Evolutionary conservation across 92 coral and sea anemone genomes (phyloP), one percentile per base, ranked within the genome.

Genomic region (Phymanthus crucifer): DNA sequence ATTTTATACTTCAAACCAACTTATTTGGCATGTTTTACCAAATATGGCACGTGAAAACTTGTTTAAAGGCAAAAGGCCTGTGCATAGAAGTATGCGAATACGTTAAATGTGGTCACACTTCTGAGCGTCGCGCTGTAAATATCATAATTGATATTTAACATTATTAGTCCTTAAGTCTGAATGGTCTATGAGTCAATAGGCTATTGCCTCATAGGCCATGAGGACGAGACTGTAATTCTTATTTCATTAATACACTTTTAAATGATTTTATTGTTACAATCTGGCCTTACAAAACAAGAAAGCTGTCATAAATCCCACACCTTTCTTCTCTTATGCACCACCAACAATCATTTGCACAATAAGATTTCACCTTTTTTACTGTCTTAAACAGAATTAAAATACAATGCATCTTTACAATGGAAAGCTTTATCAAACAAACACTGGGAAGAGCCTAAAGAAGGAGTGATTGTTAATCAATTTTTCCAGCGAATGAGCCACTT

Each of bases 401-500:
- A 77, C 72, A 77, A 17, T 61, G 45, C 47, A 24, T 64, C 68
- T 61, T 34, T 69, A 77, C 81, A 61, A 13, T 56, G 18, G 21
- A 14, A 40, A 54, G 58, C 38, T 21, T n/a, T 19, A 24, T 61
- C 43, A 24, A 35, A 58, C 24, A 61, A n/a, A 77, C 34, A 21
- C 43, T 56, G 46, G 23, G 38, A 64, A 24, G 40, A 71, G 0
- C 75, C 72, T 34, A 77, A 77, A 33, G 46, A 27, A 65, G 5
- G 54, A 64, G n/a, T n/a, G 73, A 76, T 78, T 86, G 80, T 61
- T 29, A 61, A 61, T 61, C 68, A 73, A 95, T 82, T 32, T 88
- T 90, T 43, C 98, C 98, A 73, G 97, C 89, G 78, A 95, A 95
- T 76, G 93, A 76, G 3, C 98, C 98, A 75, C 32, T 86, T 73